Conservation (phyloP, 1,140 invertebrate genomes). For the Platorchestia sp. region DNA sequence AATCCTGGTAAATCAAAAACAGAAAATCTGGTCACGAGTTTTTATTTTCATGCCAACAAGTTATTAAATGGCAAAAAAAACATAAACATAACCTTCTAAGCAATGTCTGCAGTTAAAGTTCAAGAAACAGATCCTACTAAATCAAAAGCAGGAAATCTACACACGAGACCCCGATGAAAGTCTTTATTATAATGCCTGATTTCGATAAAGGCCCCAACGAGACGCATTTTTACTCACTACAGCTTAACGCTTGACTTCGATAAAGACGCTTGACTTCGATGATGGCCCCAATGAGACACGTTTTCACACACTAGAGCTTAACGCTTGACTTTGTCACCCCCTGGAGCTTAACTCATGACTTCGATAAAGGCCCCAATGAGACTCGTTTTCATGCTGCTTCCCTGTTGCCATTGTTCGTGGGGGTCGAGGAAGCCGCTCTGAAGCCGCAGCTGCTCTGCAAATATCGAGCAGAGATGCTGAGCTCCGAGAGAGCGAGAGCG, state of each 20-base stretch:
- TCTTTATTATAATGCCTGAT: too few relatives aligned
- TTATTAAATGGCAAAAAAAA: too few relatives aligned
- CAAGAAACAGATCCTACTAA: not conserved
- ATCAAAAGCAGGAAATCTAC: not conserved
- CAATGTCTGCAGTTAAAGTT: not conserved
- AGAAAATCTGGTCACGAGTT: too few relatives aligned
- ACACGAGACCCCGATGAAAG: not conserved
- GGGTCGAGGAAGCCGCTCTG: not conserved
- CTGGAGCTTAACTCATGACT: too few relatives aligned
- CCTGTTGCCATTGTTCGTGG: not conserved
- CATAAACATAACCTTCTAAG: not conserved
- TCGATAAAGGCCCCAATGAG: not conserved
- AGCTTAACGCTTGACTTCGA: too few relatives aligned
- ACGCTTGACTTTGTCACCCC: too few relatives aligned
- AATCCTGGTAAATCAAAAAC: too few relatives aligned
- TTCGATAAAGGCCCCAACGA: too few relatives aligned
- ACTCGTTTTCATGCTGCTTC: not conserved
- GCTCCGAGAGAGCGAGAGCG: not conserved
- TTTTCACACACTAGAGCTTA: too few relatives aligned
- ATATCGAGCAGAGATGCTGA: constrained; percentile 1
- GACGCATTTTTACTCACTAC: too few relatives aligned
- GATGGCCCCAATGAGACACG: too few relatives aligned
- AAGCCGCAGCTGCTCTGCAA: not conserved
- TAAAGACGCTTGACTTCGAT: not conserved
- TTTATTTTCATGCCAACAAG: too few relatives aligned